Evolutionary conservation across 2,888 invertebrate species (phyloP), one percentile per base, ranked within the genome.

Genomic region (Blastobasis adustella): DNA sequence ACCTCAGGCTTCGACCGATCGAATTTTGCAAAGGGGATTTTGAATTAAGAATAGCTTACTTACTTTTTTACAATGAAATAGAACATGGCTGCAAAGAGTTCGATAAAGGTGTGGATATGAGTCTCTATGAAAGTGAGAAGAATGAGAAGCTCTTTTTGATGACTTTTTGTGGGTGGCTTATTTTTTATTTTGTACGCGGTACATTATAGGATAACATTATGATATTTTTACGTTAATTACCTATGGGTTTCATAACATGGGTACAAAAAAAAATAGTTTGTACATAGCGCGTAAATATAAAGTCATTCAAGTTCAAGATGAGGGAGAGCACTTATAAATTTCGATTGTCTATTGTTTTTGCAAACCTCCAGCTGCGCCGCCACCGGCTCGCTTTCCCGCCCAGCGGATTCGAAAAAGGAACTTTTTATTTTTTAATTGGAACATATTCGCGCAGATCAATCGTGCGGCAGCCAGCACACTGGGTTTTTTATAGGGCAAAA

Each of bases 341-440:
- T 47, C 42, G 9, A 46, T 42, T 36, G 9, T 49, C 53, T 39
- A 45, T 49, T 51, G 46, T 49, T 54, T 50, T 49, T 10, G 40
- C 43, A 37, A 47, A 40, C 45, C 66, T 63, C 72, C 70, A 60
- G 71, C 72, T 62, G 75, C 49, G 68, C 40, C 54, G 60, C 66
- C 64, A 61, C 61, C 59, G n/a, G n/a, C n/a, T 64, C 62, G 66
- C 70, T 76, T 73, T 69, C 64, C 66, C 62, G 59, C 59, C 66
- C 61, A 59, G 58, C 63, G 59, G 54, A 63, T 69, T 71, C 55
- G 46, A 73, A 77, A 68, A 69, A 60, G 60, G 65, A 75, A 70
- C 62, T 70, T 65, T 23, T 65, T 63, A 54, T 53, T 71, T 81
- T 81, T 80, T 85, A 86, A 85, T 86, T 86, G 84, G 83, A 83